Evolutionary conservation across 2,888 invertebrate species (phyloP), one percentile per base, ranked within the genome.

Genomic region (Tribolium freemani): DNA sequence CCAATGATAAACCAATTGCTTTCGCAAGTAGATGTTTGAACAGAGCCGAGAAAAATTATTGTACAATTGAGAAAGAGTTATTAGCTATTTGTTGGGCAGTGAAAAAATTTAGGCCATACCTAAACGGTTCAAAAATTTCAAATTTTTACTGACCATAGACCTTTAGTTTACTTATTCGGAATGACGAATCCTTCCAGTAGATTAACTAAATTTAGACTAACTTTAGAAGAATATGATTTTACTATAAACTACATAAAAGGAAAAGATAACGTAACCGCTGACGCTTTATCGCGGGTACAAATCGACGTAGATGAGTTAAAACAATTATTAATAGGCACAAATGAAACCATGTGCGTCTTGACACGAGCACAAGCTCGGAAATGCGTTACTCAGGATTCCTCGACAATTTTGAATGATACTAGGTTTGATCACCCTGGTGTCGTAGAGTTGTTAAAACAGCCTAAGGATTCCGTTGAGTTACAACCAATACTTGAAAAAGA

Each of bases 151-250:
- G 79, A 80, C 44, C 80, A 81, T 60, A 69, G 74, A 60, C 78
- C 78, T 0, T 61, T 81, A 10, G 26, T 77, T 1, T 80, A 79
- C 60, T 51, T 81, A 13, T 79, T 77, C 44, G 69, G 74, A 6
- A 72, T 79, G 63, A 74, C 72, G 66, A 79, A 79, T 63, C 77
- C 80, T 3, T 72, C 75, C 3, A 79, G 77, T 13, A 76, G 79
- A 71, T 56, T 81, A 13, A 78, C 76, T 5, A 77, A 77, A 69
- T 80, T 80, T 67, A 63, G 80, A 50, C 70, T 80, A 16, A 73
- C 75, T 10, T 57, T 82, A 30, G 72, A 79, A 50, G 38, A 38
- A 38, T 38, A 38, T 78, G 16, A 48, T 16, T 48, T 48, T 48
- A 48, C 48, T 13, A 48, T 48, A 11, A 11, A 11, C 8, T 5